Base-by-base conservation (phyloP, 1,140 invertebrate species). In the Pemphigus obesinymphae region DNA sequence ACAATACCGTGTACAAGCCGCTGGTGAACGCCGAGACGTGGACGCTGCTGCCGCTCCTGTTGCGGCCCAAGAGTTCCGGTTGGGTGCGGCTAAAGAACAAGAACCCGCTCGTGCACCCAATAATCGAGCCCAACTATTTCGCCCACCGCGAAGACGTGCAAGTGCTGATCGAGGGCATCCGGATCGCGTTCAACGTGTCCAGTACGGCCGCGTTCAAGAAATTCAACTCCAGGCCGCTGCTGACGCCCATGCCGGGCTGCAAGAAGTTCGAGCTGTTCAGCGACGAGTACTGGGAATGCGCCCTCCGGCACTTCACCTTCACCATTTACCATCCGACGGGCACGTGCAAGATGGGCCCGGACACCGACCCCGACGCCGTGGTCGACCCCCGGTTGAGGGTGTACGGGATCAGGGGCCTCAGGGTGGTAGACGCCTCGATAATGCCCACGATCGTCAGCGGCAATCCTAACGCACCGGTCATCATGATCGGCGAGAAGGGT, bases 101-200 rank as follows among this genome's bases (percentile, higher is more conserved):
- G 37, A 92, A 98, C 87, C 96, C 96, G 0, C 89, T 91, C 13
- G 89, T 93, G 2, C 90, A 93, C 84, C 96, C 96, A 0, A 90
- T 93, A 5, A 93, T 99, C n/a, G 93, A 95, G 86, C 96, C 97
- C 0, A 96, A 96, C 85, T 97, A 97, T 85, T 94, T 97, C 85
- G 91, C 93, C 0, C 91, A 95, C 83, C 91, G 91, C 82, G 90
- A 93, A 84, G 95, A 96, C 83, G 89, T 96, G 17, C 87, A 91
- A 83, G 89, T 92, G 0, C 85, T 96, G 7, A 91, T 92, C 0
- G 93, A 95, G 85, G 95, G 93, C 2, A 95, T 96, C 20, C 91
- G 93, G 83, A 92, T 96, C 63, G 94, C 93, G 0, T 89, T 96
- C 84, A 91, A 92, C 82, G 87, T 96, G 17, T 93, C 93, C 0